Conservation (phyloP, 2,797 vertebrate species). For the Pseudochirops cupreus region DNA sequence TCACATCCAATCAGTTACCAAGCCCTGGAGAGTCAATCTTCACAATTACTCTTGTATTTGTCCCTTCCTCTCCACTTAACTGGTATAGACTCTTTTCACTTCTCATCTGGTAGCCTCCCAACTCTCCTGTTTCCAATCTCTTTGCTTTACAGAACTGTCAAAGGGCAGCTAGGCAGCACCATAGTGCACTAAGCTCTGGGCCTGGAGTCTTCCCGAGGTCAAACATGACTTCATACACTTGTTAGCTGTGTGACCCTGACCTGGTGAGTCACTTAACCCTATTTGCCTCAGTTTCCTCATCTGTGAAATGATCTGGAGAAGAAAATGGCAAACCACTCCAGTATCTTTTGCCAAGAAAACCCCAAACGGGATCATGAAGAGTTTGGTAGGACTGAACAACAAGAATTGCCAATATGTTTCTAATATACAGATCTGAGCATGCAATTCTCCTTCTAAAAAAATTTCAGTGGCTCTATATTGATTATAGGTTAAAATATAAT, state of each 20-base stretch:
- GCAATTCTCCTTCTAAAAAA: not conserved
- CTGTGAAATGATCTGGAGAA: not conserved
- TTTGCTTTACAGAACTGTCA: not conserved
- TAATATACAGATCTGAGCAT: not conserved
- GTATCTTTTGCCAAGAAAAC: not conserved
- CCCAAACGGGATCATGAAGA: not conserved
- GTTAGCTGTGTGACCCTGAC: not conserved
- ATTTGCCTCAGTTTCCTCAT: not conserved
- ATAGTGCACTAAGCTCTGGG: not conserved
- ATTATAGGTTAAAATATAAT: not conserved
- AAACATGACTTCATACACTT: not conserved
- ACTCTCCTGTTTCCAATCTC: not conserved
- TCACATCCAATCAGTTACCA: not conserved
- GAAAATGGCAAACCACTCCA: not conserved
- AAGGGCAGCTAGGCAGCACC: not conserved
- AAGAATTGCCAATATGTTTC: not conserved
- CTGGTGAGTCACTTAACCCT: not conserved
- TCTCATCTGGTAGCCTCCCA: not conserved
- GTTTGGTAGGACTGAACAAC: not conserved
- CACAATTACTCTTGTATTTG: not conserved
- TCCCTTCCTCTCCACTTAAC: not conserved
- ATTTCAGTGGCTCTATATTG: not conserved
- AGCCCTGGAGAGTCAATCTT: not conserved
- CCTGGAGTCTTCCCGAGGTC: not conserved
- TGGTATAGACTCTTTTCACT: not conserved